Evolutionary conservation across 1,140 invertebrate genomes (phyloP).

Genomic region (Aphelinus atriplicis): DNA sequence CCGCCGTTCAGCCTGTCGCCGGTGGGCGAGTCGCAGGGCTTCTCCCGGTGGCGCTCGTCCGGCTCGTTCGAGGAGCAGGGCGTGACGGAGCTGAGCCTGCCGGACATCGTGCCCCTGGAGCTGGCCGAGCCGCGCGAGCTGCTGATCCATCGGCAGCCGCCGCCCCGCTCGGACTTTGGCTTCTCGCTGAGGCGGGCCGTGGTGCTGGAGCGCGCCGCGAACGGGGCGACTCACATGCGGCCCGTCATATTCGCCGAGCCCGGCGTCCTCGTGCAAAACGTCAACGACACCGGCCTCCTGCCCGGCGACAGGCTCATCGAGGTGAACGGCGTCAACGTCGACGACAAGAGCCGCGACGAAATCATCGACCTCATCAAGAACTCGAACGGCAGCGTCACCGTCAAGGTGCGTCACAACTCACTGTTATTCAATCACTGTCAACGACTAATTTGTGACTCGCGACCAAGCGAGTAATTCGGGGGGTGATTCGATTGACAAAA

Average conservation of each 20-base stretch:
- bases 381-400: slow-evolving; percentile 81
- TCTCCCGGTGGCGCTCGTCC: slow-evolving; percentile 76
- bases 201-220: slow-evolving; percentile 73
- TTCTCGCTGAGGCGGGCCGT: slow-evolving; percentile 91
- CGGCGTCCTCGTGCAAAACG: slow-evolving; percentile 78
- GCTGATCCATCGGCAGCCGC: slow-evolving; percentile 82
- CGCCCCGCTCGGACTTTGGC: slow-evolving; percentile 91
- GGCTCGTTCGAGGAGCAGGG: slow-evolving; percentile 76
- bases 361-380: slow-evolving; percentile 93
- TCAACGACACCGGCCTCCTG: slow-evolving; percentile 84
- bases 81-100: slow-evolving; percentile 74
- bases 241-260: slow-evolving; percentile 94
- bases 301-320: slow-evolving; percentile 93
- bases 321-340: slow-evolving; percentile 88
- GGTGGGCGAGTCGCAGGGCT: slow-evolving; percentile 83
- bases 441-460: too few relatives aligned
- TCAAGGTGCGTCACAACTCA: slow-evolving; percentile 74
- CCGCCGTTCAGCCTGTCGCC: slow-evolving; percentile 85
- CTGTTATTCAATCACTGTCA: too few relatives aligned
- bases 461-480: too few relatives aligned
- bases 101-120: slow-evolving; percentile 77
- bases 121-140: slow-evolving; percentile 81
- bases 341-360: slow-evolving; percentile 87
- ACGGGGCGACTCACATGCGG: slow-evolving; percentile 71
- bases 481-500: too few relatives aligned